Conservation (phyloP, 2,888 invertebrate species). For the Gastrophysa polygoni region DNA sequence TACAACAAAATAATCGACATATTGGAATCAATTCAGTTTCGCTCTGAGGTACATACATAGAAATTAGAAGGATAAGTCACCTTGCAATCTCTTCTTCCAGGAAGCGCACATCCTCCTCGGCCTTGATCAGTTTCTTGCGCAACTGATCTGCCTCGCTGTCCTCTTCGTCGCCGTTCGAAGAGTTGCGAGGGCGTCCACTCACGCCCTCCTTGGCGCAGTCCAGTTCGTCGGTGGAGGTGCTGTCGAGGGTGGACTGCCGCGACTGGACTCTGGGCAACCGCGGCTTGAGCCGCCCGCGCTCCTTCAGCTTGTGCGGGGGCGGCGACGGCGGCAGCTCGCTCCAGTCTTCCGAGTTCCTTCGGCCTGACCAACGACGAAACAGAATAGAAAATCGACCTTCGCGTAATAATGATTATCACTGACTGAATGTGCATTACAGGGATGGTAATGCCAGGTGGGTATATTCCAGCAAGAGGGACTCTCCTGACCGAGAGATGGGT, state of each 20-base stretch:
- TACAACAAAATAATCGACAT: no score
- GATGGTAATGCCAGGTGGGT: no score
- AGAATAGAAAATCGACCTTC: no score
- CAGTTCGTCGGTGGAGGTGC: constrained; percentile 67
- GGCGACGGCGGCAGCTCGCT: constrained; percentile 76
- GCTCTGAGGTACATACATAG: no score
- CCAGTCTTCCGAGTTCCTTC: constrained; percentile 82
- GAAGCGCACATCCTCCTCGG: constrained; percentile 66
- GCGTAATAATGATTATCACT: no score
- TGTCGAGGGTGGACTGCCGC: constrained; percentile 68
- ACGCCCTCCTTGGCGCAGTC: constrained; percentile 52
- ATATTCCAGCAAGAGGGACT: no score
- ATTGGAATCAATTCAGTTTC: no score
- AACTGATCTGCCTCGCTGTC: constrained; percentile 72
- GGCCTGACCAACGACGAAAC: constrained; percentile 47
- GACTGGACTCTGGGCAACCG: constrained; percentile 54
- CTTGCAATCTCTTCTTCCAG: constrained; percentile 75
- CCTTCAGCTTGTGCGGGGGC: constrained; percentile 67
- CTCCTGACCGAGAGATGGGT: no score
- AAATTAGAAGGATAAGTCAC: constrained; percentile 37
- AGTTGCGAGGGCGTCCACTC: no score
- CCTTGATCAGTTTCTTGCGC: constrained; percentile 70
- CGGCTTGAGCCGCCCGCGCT: constrained; percentile 55
- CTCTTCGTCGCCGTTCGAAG: constrained; percentile 67
- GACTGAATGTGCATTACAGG: no score